Base-by-base conservation (phyloP, 2,113 vertebrate species). In the Erythrolamprus reginae region DNA sequence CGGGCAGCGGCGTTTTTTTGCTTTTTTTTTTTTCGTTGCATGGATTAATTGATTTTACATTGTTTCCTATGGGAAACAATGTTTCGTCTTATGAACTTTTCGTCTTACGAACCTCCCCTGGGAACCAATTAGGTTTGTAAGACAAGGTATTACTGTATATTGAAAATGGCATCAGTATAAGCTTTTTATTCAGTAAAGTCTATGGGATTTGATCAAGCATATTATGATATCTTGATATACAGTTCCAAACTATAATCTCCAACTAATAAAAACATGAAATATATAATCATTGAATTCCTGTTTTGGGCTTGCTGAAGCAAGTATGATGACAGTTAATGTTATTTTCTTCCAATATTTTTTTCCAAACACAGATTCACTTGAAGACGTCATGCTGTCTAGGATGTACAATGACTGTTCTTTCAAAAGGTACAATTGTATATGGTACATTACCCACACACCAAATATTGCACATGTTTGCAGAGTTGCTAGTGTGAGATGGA, bases 241-340 rank as follows among this genome's bases (percentile, higher is more conserved):
- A 83, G 85, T 24, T 77, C 42, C 86, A 88, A 91, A 91, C 52
- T 88, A 61, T 83, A 61, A 91, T 84, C 56, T 82, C 87, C 82
- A 42, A 15, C 65, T 86, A 82, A 77, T 90, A 93, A 90, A 84
- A 48, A 17, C 70, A 51, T 33, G 45, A 23, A 58, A 92, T 89
- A 84, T 56, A 70, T 86, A 93, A 94, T n/a, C 88, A 89, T 47
- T 47, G 92, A 61, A 90, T 38, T 4, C 47, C n/a, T 82, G 56
- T 45, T 56, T 86, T 92, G 90, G 12, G 33, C 90, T 83, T 94
- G 58, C 12, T 84, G 26, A 86, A n/a, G 86, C 53, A 87, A 21
- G 82, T 58, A 38, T 28, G 56, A 86, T 93, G 84, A 70, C 28
- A 15, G 26, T 50, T 84, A 90, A 89, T 21, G 23, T 19, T 47